phyloP scores from a whole-genome alignment of 2,113 vertebrate genomes.

The Prinia subflava region DNA sequence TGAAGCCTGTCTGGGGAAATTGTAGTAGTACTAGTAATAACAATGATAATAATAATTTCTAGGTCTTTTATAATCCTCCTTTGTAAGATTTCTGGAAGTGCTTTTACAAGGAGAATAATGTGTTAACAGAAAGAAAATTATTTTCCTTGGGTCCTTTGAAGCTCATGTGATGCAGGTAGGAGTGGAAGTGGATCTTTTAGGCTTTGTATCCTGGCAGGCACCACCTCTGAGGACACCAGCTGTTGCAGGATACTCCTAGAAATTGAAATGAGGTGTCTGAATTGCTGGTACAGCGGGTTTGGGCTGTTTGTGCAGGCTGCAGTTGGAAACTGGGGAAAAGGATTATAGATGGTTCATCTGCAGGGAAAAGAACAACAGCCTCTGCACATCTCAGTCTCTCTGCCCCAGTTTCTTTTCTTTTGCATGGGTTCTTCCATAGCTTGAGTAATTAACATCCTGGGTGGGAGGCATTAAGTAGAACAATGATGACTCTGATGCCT shows the following conservation, averaged over 20 bases:
- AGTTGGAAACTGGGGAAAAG: background rate
- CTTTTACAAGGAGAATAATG: background rate
- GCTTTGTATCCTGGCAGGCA: background rate
- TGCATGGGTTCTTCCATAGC: background rate
- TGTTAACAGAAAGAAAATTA: background rate
- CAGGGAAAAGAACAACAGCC: background rate
- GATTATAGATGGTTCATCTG: background rate
- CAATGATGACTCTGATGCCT: conserved; percentile 8
- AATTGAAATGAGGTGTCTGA: background rate
- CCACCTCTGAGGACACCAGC: background rate
- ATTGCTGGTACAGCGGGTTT: background rate
- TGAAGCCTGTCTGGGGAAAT: background rate
- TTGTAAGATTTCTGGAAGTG: background rate
- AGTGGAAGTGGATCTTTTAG: background rate
- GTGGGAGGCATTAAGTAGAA: conserved; percentile 50
- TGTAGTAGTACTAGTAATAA: background rate
- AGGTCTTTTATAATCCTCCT: background rate
- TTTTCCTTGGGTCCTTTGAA: background rate
- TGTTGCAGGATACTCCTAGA: background rate
- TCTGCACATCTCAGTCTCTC: background rate
- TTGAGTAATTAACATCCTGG: conserved; percentile 6
- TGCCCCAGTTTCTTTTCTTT: background rate
- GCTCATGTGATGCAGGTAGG: background rate
- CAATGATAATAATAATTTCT: background rate
- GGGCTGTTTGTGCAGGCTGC: background rate